Base-by-base conservation (phyloP, 2,888 invertebrate species). In the Carcina quercana region DNA sequence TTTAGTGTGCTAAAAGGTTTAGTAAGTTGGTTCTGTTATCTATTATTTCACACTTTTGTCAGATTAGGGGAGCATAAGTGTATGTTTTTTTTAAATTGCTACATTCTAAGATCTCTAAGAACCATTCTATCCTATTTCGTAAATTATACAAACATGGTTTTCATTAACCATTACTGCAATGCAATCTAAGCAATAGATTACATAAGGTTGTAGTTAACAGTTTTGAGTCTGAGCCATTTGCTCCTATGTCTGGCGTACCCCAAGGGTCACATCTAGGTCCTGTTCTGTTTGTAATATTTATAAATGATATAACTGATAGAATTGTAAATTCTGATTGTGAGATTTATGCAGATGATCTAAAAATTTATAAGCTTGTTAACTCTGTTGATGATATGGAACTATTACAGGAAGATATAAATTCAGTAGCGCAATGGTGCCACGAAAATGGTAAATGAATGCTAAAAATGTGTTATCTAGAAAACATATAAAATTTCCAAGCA, bases 261-360 rank as follows among this genome's bases (percentile, higher is more conserved):
- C 17, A 17, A 7, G 17, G 17, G 5, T 17, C 17, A 17, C 17
- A 17, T 17, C 17, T 17, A 5, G 17, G 17, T 5, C 17, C 17
- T 5, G 7, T 17, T 17, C 17, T 17, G 5, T 17, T 17, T 7
- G 17, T 17, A 5, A 17, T 17, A 7, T 17, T 17, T 17, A 17
- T 17, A 5, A 7, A 17, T 17, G 4, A 17, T 7, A 17, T 17
- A 5, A 17, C 4, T 5, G 5, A 17, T 7, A 5, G 5, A 5
- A 17, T 17, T 7, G 5, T 5, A 7, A 17, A 17, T 17, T 17
- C 17, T 5, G 17, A 17, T 7, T 17, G 4, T 7, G 17, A 17
- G 7, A 4, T 31, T 6, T 31, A 31, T 17, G 31, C 31, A 7
- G 31, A 31, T n/a, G 31, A 31, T 15, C 12, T 31, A 3, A 31